These are phyloP conservation scores for Mayetiola destructor DNA, from an alignment of 2,888 invertebrate genomes.

Conservation along the genomic window DNA sequence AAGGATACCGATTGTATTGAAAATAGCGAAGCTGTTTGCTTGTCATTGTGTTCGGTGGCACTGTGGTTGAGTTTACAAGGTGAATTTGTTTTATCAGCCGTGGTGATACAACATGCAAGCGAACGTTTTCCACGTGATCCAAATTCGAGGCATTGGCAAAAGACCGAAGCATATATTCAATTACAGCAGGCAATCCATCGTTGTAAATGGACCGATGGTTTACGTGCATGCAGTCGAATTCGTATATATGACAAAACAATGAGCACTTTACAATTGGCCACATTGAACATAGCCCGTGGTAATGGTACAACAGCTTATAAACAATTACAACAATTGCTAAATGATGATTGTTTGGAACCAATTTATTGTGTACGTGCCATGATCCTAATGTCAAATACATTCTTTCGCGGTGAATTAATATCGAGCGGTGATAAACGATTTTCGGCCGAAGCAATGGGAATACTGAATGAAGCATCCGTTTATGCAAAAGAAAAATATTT, in stretches of 20 bases:
- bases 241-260: constrained; percentile 52
- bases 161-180: constrained; percentile 44
- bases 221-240: constrained; percentile 51
- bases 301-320: constrained; percentile 31
- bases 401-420: constrained; percentile 35
- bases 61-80: constrained; percentile 33
- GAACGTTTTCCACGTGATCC: constrained; percentile 50
- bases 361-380: constrained; percentile 45
- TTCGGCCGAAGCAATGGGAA: constrained; percentile 42
- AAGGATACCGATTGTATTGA: constrained; percentile 14
- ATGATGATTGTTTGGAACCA: constrained; percentile 33
- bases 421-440: background rate
- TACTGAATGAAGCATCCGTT: constrained; percentile 55
- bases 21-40: constrained; percentile 53
- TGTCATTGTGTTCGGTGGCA: constrained; percentile 53
- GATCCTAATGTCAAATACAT: constrained; percentile 52
- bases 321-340: constrained; percentile 27
- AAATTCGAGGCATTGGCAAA: constrained; percentile 49
- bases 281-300: constrained; percentile 32
- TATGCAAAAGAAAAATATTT: constrained; percentile 59
- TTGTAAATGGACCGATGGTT: constrained; percentile 52
- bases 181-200: constrained; percentile 37
- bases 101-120: constrained; percentile 46
- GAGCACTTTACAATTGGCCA: constrained; percentile 41
- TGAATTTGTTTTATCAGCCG: constrained; percentile 44